A percentile compares a stretch with the other conserved stretches of the same genome.
Conservation (phyloP, 2,113 vertebrate species). For the Thamnophis sirtalis region DNA sequence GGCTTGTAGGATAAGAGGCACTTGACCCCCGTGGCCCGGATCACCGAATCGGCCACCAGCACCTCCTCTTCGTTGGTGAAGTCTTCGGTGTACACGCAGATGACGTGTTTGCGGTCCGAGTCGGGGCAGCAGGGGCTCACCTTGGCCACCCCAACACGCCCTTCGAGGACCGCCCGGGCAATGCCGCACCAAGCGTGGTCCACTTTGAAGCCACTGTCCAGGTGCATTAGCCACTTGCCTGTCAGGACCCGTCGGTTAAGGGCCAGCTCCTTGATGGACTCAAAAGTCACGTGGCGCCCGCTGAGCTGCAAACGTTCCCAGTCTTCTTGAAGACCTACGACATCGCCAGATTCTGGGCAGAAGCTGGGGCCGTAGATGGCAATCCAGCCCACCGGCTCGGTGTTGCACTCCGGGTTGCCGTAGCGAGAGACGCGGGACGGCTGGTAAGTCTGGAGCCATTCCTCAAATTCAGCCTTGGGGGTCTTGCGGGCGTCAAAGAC, state of each 20-base stretch:
- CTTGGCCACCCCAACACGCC: constrained; percentile 73
- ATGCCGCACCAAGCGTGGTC: constrained; percentile 86
- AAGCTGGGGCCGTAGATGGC: constrained; percentile 69
- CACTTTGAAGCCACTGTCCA: constrained; percentile 86
- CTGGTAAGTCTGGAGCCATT: constrained; percentile 83
- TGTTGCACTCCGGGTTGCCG: constrained; percentile 65
- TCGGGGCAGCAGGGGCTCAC: constrained; percentile 77
- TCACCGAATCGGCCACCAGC: constrained; percentile 72
- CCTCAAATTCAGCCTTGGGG: constrained; percentile 75
- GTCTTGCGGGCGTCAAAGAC: constrained; percentile 79
- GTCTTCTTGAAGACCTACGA: constrained; percentile 76
- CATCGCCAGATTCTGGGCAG: constrained; percentile 55
- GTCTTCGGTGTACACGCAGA: constrained; percentile 82
- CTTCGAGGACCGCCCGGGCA: constrained; percentile 76
- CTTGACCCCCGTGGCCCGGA: constrained; percentile 81
- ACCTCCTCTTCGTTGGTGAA: constrained; percentile 84
- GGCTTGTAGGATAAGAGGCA: constrained; percentile 85
- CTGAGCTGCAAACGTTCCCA: constrained; percentile 81
- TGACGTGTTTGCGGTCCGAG: constrained; percentile 74
- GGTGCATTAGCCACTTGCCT: constrained; percentile 87
- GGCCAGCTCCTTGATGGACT: constrained; percentile 80
- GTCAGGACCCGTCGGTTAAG: constrained; percentile 79
- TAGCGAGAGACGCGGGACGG: constrained; percentile 79
- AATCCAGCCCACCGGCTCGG: constrained; percentile 82
- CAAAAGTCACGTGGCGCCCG: constrained; percentile 71